phyloP scores from a whole-genome alignment of 2,888 invertebrate species.

The Drosophila barbarae region DNA sequence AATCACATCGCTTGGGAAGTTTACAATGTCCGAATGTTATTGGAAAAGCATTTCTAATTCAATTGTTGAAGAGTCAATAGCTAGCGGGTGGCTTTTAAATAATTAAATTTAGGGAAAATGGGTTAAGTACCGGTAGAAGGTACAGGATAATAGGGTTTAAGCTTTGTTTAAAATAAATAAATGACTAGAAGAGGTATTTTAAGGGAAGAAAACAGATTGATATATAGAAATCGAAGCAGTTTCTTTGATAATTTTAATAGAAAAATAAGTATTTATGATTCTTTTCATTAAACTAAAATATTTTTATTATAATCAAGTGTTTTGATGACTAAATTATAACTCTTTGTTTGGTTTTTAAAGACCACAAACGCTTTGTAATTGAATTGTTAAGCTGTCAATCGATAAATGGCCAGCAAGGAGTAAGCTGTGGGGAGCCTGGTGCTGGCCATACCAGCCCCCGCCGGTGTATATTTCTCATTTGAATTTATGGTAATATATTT shows the following conservation, averaged over 20 bases:
- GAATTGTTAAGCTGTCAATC: constrained; percentile 33
- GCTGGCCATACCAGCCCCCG: constrained; percentile 6
- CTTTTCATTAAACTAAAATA: too few species aligned
- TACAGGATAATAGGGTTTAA: background rate
- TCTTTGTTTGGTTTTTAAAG: background rate
- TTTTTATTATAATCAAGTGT: background rate
- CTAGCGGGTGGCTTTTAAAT: constrained; percentile 13
- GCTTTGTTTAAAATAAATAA: background rate
- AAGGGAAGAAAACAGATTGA: too few species aligned
- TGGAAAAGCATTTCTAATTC: constrained; percentile 51
- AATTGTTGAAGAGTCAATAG: constrained; percentile 49
- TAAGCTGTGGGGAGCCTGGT: constrained; percentile 12
- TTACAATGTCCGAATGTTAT: constrained; percentile 50
- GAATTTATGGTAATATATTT: constrained; percentile 61
- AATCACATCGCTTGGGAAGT: constrained; percentile 50
- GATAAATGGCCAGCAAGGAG: constrained; percentile 20
- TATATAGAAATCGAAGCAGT: too few species aligned
- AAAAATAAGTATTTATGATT: too few species aligned
- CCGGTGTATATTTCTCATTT: constrained; percentile 37
- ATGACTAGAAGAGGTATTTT: too few species aligned
- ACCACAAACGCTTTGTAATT: constrained; percentile 15
- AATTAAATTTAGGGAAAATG: background rate
- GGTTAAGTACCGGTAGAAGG: background rate
- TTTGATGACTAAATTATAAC: background rate
- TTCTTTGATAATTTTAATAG: too few species aligned